Conservation (phyloP, 1,140 invertebrate species). For the Diploscapter pachys region DNA sequence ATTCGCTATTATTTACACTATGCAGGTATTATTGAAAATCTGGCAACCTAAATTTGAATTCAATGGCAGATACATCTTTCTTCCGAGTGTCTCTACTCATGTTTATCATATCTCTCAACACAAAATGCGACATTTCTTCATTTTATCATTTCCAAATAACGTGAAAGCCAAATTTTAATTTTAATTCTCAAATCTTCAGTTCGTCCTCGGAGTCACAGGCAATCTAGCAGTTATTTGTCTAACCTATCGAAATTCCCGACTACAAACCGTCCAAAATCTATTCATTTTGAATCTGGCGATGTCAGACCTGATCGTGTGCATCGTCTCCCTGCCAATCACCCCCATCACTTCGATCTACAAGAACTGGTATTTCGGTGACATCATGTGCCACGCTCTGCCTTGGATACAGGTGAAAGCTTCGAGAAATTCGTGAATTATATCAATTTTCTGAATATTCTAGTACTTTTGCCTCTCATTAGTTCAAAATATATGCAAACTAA, state of each 20-base stretch:
- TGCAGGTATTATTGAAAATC: too few relatives aligned
- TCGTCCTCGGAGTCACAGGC: slow-evolving; percentile 80
- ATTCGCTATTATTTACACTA: slow-evolving; percentile 8
- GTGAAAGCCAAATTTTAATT: too few relatives aligned
- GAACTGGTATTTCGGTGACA: slow-evolving; percentile 55
- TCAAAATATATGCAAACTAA: not conserved
- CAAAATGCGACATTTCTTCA: too few relatives aligned
- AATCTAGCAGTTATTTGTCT: slow-evolving; percentile 86
- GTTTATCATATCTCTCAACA: too few relatives aligned
- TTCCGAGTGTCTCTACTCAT: too few relatives aligned
- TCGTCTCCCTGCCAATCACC: slow-evolving; percentile 87
- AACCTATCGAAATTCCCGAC: slow-evolving; percentile 71
- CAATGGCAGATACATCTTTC: too few relatives aligned
- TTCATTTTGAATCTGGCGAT: slow-evolving; percentile 92
- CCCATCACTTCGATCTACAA: slow-evolving; percentile 62
- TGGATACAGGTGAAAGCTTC: slow-evolving; percentile 44
- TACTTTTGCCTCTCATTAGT: not conserved
- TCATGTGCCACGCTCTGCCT: slow-evolving; percentile 51
- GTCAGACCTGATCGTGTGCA: slow-evolving; percentile 86
- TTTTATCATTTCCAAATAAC: too few relatives aligned
- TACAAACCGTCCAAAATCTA: slow-evolving; percentile 77
- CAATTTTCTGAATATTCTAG: not conserved
- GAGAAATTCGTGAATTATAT: not conserved
- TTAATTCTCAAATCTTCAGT: slow-evolving; percentile 55
- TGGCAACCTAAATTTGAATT: too few relatives aligned